Base-by-base conservation (phyloP, 1,140 invertebrate genomes). In the Sycophila sp. region DNA sequence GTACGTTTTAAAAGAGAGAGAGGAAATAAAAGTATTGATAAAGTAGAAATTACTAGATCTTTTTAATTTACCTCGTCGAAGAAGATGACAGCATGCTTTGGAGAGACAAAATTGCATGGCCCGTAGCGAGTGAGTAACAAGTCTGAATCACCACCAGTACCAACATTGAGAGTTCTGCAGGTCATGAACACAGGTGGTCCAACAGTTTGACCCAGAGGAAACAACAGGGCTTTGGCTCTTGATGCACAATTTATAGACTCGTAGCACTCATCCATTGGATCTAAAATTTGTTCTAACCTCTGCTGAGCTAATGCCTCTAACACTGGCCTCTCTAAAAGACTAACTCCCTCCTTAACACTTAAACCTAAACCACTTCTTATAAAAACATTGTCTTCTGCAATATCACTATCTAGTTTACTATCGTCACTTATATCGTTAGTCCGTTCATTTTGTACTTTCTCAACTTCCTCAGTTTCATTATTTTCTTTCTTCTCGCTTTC, bases 41-140 rank as follows among this genome's bases (percentile, higher is more conserved):
- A 53, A n/a, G n/a, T n/a, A 53, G 11, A 70, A 17, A 42, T 42
- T 42, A 8, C 6, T 24, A 10, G n/a, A n/a, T n/a, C n/a, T n/a
- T n/a, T 24, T 47, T 34, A 45, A 24, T 70, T 84, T 83, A 94
- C 94, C 89, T 97, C 94, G 83, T 97, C 96, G 80, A 91, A 95
- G 83, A 96, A 96, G 69, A 98, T 94, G 40, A 92, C 89, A 13
- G 95, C 95, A 86, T 97, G 96, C 78, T 92, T 92, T 0, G 91
- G 86, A 1, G 94, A 95, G 40, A 93, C 89, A 76, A 89, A 93
- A 74, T 91, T 91, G 80, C 96, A 98, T 74, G 90, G 88, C 10
- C 92, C 91, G 83, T 91, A 93, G 64, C 89, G 85, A 13, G 88
- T 88, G 17, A 96, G 86, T 71, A 90, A 87, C 8, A 96, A 87